Evolutionary conservation across 2,797 vertebrate species (phyloP).

Genomic region (Syndactyla subalaris): DNA sequence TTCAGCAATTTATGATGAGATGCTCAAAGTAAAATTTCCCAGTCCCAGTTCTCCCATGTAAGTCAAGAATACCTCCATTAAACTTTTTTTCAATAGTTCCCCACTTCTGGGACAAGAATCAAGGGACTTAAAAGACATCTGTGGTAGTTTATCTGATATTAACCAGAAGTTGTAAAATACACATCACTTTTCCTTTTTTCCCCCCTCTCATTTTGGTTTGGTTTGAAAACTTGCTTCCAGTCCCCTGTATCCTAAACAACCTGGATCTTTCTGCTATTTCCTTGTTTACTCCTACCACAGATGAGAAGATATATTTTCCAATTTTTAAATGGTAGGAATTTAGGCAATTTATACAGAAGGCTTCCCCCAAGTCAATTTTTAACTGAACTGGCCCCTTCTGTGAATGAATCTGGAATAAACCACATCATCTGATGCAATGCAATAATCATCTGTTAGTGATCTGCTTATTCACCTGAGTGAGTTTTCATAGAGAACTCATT

Average conservation of each 20-base stretch:
- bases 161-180: background rate
- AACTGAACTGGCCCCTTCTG: background rate
- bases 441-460: background rate
- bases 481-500: background rate
- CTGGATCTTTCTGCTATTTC: background rate
- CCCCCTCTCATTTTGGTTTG: background rate
- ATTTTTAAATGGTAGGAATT: background rate
- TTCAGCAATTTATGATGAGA: background rate
- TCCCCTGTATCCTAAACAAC: background rate
- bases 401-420: background rate
- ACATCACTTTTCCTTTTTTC: background rate
- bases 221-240: background rate
- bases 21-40: background rate
- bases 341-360: background rate
- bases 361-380: background rate
- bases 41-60: background rate
- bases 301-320: background rate
- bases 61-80: background rate
- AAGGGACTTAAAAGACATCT: background rate
- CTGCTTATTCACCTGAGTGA: background rate
- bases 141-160: background rate
- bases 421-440: background rate
- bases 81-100: background rate
- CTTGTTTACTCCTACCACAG: background rate
- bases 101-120: background rate